Percentiles rank a stretch among this genome's conserved stretches.
phyloP scores from a whole-genome alignment of 2,888 invertebrate genomes.

The Bruchidius siliquastri region DNA sequence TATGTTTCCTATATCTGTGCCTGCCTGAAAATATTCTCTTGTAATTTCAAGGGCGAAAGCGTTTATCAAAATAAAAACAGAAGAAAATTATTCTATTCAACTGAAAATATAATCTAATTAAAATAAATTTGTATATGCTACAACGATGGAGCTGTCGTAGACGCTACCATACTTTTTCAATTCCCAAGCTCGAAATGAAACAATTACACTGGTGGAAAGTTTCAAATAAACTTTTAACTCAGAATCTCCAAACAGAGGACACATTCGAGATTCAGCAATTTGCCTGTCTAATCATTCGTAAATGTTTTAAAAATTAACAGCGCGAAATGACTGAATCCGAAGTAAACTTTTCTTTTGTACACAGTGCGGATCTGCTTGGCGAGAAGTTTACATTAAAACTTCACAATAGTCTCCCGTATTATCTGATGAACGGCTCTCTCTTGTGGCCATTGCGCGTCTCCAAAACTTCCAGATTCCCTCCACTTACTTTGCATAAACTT shows the following conservation, averaged over 20 bases:
- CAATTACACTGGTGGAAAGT: background rate
- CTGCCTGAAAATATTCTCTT: too few species aligned
- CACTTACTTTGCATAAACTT: background rate
- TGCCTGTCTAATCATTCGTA: background rate
- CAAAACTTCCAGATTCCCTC: background rate
- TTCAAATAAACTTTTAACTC: background rate
- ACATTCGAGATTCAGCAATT: background rate
- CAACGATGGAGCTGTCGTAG: too few species aligned
- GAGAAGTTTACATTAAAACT: background rate
- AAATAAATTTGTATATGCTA: too few species aligned
- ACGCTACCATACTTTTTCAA: background rate
- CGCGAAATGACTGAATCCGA: background rate
- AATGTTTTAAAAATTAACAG: background rate
- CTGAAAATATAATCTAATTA: too few species aligned
- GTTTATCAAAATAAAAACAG: too few species aligned
- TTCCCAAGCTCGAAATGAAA: background rate
- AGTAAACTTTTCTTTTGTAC: background rate
- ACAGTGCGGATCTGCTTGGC: background rate
- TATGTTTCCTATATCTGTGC: too few species aligned
- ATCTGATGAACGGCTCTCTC: background rate
- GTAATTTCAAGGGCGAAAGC: too few species aligned
- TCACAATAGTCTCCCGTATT: background rate
- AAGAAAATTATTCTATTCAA: too few species aligned
- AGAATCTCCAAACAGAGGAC: background rate
- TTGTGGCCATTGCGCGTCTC: background rate